Conservation (phyloP, 2,113 vertebrate species). For the Otocyon megalotis region DNA sequence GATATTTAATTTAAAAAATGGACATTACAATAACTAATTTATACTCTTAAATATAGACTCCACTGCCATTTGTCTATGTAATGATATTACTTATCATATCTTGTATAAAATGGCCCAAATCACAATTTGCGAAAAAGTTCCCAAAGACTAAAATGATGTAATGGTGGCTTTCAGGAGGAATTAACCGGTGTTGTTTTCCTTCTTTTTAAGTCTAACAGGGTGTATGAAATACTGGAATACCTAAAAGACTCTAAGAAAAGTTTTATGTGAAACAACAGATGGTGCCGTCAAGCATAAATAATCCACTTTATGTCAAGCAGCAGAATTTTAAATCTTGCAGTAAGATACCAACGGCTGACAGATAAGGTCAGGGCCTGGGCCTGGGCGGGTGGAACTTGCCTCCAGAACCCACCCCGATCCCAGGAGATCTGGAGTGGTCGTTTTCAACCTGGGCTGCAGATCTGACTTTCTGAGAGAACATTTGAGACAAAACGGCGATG, state of each 20-base stretch:
- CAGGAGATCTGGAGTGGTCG: not conserved
- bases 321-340: not conserved
- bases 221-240: not conserved
- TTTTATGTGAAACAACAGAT: not conserved
- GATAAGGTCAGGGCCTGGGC: not conserved
- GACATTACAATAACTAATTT: not conserved
- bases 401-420: not conserved
- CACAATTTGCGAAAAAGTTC: slow-evolving; percentile 1
- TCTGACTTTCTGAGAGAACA: not conserved
- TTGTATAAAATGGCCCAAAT: not conserved
- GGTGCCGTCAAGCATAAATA: not conserved
- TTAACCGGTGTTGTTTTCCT: not conserved
- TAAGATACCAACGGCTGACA: not conserved
- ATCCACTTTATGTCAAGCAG: not conserved
- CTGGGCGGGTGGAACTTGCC: not conserved
- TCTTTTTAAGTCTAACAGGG: not conserved
- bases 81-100: not conserved
- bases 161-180: not conserved
- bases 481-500: not conserved
- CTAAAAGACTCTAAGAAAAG: not conserved
- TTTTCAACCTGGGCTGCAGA: not conserved
- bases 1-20: not conserved
- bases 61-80: not conserved
- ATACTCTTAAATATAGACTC: slow-evolving; percentile 32
- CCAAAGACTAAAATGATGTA: not conserved